Base-by-base conservation (phyloP, 2,113 vertebrate genomes). In the Oncorhynchus tshawytscha region DNA sequence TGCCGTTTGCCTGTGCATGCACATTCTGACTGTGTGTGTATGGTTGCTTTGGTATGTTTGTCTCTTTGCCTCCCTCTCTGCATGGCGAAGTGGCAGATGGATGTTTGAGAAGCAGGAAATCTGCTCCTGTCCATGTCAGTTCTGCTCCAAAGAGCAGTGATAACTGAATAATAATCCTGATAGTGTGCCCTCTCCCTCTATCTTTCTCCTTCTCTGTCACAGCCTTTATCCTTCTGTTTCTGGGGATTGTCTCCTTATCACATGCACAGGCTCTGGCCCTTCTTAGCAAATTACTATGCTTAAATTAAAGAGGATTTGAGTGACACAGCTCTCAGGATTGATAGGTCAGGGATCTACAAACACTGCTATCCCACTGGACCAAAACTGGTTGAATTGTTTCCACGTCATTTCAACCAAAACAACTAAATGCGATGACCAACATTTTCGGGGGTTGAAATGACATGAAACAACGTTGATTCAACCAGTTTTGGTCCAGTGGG, bases 161-260 rank as follows among this genome's bases (percentile, higher is more conserved):
- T 93, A 93, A 92, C 92, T 91, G 89, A 92, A 93, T 94, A 93
- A 93, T 93, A 93, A 93, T 91, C 88, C 90, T 79, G 87, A 78
- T 78, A 76, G 76, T 85, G 81, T 72, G 59, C 78, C 74, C 70
- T 59, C 62, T 72, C n/a, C 81, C 82, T 73, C 75, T 66, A 76
- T 16, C 78, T 75, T 66, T 71, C 65, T 57, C 25, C 51, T 65
- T 75, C 48, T 34, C 48, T 24, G 2, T 24, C 66, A 16, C 16
- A 20, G 13, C 22, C 62, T 27, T 64, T 66, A 48, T 74, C 39
- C 29, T 24, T 74, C 73, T 31, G 7, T 49, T 51, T 49, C 22
- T n/a, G 59, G 5, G 5, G 5, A 62, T 22, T 27, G 18, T 67
- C 73, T 39, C 18, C 29, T 11, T 39, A 31, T 67, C 29, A 18